Evolutionary conservation across 2,888 invertebrate genomes (phyloP), one percentile per base, ranked within the genome.

Genomic region (Archips xylosteana): DNA sequence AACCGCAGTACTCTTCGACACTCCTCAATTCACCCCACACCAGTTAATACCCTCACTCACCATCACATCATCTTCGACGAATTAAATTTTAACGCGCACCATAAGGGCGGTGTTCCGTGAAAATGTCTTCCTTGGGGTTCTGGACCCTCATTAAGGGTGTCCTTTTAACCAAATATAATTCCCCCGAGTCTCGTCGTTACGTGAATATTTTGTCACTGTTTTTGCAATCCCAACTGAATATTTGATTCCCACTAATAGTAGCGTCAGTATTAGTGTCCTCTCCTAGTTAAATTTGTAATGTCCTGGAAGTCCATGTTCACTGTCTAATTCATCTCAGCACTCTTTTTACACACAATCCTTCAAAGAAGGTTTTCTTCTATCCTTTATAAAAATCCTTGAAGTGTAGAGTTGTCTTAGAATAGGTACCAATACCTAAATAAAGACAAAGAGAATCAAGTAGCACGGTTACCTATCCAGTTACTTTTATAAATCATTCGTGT

Each of bases 61-160:
- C 32, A 23, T 9, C 49, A 66, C 51, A 61, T 72, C 51, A 61
- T 72, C 68, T 72, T 59, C 63, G 82, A 85, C 59, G 83, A 85
- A 85, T 89, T 85, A 88, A 89, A 87, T 83, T 87, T 87, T 87
- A 87, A 89, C 87, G 82, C 64, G 71, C 69, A 54, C 69, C 76
- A 68, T 85, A 82, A 85, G 83, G 79, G 85, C 84, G 82, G 78
- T 75, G 78, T 77, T 74, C 79, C 83, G 83, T 85, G 83, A 81
- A 85, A 86, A 82, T 80, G 83, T 77, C 80, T 75, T 81, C 83
- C 85, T 83, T 78, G 76, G 76, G 85, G 81, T 80, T 81, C 78
- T 81, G 82, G 81, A 85, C 87, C 87, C 83, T 85, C 83, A 85
- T 87, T 87, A 88, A 83, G 83, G 82, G 76, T 81, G 83, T 82